Percentiles rank a stretch among this genome's conserved stretches.
These are phyloP conservation scores for Coelogynopora nodosa DNA, from an alignment of 2,888 invertebrate species.

Conservation along the genomic window DNA sequence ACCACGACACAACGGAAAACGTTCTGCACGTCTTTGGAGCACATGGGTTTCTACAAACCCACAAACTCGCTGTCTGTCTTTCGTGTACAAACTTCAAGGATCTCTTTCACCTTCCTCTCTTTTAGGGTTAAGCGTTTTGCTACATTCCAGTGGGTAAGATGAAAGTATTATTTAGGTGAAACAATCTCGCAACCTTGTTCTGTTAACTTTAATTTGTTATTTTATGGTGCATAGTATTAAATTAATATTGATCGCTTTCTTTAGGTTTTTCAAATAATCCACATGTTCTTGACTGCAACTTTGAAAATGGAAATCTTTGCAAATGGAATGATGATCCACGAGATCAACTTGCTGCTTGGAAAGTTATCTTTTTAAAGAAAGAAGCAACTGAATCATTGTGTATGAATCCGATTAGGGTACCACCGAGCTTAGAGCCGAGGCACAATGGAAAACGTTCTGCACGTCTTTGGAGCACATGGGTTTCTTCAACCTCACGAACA, in stretches of 20 bases:
- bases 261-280: background rate
- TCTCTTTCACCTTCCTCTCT: background rate
- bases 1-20: background rate
- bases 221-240: too few relatives aligned
- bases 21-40: conserved; percentile 42
- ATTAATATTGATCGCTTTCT: too few relatives aligned
- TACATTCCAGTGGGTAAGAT: background rate
- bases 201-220: too few relatives aligned
- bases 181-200: too few relatives aligned
- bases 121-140: background rate
- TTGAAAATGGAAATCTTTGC: conserved; percentile 35
- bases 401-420: conserved; percentile 32
- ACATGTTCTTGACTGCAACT: conserved; percentile 18
- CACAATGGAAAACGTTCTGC: background rate
- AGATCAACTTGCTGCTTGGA: conserved; percentile 36
- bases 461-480: conserved; percentile 38
- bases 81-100: background rate
- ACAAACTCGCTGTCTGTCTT: conserved; percentile 23
- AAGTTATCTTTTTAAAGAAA: background rate
- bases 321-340: conserved; percentile 38
- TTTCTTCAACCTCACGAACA: background rate
- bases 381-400: background rate
- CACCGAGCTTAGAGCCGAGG: background rate
- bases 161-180: too few relatives aligned
- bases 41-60: conserved; percentile 32